Conservation (phyloP, 2,113 vertebrate genomes). For the Sander lucioperca region DNA sequence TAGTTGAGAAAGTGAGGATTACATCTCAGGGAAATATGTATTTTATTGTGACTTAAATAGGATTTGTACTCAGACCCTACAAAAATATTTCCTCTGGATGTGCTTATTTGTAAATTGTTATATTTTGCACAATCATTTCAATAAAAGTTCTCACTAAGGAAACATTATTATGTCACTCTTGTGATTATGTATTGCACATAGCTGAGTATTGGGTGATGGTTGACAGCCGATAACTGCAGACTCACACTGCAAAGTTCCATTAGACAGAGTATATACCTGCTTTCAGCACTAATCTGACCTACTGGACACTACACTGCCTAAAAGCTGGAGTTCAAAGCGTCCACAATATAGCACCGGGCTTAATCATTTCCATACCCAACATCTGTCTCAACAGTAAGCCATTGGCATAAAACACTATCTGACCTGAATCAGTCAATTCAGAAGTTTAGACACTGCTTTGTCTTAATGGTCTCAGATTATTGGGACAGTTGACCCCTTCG, state of each 20-base stretch:
- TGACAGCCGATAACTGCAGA: background rate
- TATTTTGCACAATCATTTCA: background rate
- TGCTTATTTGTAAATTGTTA: background rate
- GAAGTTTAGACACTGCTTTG: slow-evolving; percentile 50
- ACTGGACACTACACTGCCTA: background rate
- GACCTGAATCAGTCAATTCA: slow-evolving; percentile 39
- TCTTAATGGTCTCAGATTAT: slow-evolving; percentile 67
- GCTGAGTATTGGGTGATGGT: background rate
- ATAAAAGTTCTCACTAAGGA: background rate
- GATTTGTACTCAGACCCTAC: background rate
- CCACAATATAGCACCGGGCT: slow-evolving; percentile 5
- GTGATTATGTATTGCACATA: background rate
- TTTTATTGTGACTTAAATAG: background rate
- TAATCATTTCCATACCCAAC: slow-evolving; percentile 32
- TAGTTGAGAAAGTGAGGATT: background rate
- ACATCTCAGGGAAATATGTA: background rate
- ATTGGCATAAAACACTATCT: slow-evolving; percentile 12
- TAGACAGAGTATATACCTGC: background rate
- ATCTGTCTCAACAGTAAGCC: slow-evolving; percentile 30
- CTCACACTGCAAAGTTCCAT: background rate
- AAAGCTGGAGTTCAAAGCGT: slow-evolving; percentile 15
- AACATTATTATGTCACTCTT: background rate
- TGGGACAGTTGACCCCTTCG: slow-evolving; percentile 58
- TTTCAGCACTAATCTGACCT: slow-evolving; percentile 17
- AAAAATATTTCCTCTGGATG: background rate